phyloP scores from a whole-genome alignment of 2,113 vertebrate species.

The Mola mola region DNA sequence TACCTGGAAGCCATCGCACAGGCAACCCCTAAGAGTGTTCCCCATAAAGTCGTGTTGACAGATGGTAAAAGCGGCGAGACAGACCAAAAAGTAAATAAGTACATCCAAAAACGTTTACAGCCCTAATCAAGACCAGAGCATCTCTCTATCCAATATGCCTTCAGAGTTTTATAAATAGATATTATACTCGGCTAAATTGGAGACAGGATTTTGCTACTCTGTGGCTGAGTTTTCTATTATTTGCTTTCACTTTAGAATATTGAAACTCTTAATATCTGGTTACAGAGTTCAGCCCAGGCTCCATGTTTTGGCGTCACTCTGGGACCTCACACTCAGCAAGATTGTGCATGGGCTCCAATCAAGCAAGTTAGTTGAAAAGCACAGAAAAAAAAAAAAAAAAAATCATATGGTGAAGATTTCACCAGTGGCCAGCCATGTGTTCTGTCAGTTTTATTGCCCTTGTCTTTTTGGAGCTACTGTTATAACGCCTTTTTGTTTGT shows the following conservation, averaged over 20 bases:
- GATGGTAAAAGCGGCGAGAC: constrained; percentile 72
- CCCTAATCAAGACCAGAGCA: constrained; percentile 83
- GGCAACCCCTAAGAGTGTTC: constrained; percentile 64
- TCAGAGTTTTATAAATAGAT: constrained; percentile 82
- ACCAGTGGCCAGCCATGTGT: constrained; percentile 45
- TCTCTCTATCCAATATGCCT: constrained; percentile 67
- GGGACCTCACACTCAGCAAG: constrained; percentile 64
- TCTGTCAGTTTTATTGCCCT: constrained; percentile 42
- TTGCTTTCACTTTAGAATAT: constrained; percentile 76
- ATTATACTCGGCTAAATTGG: constrained; percentile 77
- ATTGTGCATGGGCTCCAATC: constrained; percentile 68
- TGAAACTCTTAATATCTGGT: constrained; percentile 81
- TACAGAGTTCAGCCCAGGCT: constrained; percentile 73
- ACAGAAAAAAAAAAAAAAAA: constrained; percentile 3
- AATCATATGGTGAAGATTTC: constrained; percentile 72
- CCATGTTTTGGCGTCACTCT: constrained; percentile 64
- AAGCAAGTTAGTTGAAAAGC: constrained; percentile 69
- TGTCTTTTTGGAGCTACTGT: constrained; percentile 53
- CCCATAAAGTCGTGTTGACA: constrained; percentile 73
- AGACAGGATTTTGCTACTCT: constrained; percentile 75
- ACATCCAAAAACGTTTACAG: constrained; percentile 76
- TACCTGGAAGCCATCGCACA: constrained; percentile 69
- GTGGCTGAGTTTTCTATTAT: constrained; percentile 81
- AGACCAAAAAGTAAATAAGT: constrained; percentile 76
- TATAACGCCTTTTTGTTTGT: constrained; percentile 48